Evolutionary conservation across 2,113 vertebrate genomes (phyloP), one percentile per base, ranked within the genome.

Genomic region (Channa maculata): DNA sequence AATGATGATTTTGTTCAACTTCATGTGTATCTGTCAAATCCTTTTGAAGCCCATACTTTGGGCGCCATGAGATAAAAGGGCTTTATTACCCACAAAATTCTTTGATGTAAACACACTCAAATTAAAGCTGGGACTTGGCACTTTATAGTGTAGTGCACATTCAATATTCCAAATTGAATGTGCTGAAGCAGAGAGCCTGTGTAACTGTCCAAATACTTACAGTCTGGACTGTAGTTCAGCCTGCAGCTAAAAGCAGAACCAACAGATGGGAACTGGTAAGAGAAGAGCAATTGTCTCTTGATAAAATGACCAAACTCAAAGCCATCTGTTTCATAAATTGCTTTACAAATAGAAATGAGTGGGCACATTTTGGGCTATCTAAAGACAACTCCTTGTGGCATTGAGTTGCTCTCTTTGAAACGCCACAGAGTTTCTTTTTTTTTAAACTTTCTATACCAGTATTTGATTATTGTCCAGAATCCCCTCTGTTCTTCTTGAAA

Each of bases 281-380:
- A 80, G 37, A 15, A 58, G 64, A 77, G 50, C 74, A 73, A 71
- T 57, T 68, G 62, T 77, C 71, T 65, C 65, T 65, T 66, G 78
- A 80, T 80, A 61, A 84, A 83, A 88, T 76, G 61, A 76, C 71
- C 80, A 58, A 80, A 85, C 71, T 80, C 63, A 72, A 66, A 91
- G 71, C 59, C 80, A 91, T 87, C 79, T 84, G 83, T 85, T 88
- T 87, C 71, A 66, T 51, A 83, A 86, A 88, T 67, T 48, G 75
- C 83, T 59, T 86, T 72, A 79, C n/a, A 79, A 24, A 74, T 83
- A 64, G 45, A 15, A 81, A 73, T 48, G 37, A 79, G 59, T 2
- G 10, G 50, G 65, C 58, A 70, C 74, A 46, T 86, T 86, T 36
- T 78, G 44, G 66, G 57, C 65, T 45, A 46, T 64, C 2, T n/a